Evolutionary conservation across 2,888 invertebrate genomes (phyloP), one percentile per base, ranked within the genome.

Genomic region (Aelia acuminata): DNA sequence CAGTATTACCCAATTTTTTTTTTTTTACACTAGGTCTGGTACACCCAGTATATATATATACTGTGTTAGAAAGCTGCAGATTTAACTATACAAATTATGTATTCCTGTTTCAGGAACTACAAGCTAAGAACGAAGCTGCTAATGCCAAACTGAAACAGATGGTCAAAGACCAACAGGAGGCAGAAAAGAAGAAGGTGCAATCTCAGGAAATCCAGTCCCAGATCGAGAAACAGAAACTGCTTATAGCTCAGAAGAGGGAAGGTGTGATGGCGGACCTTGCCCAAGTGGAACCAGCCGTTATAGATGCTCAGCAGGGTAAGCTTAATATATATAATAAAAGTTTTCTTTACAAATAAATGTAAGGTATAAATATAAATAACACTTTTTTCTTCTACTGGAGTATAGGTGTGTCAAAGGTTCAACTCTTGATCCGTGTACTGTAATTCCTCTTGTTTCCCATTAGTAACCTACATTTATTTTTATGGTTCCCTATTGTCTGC

Each of bases 121-220:
- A 98, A 94, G 97, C 98, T 75, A 99, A 99, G 93, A 99, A 99
- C 92, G 98, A 98, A 92, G 98, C 99, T 3, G 99, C 99, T 87
- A 99, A 99, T 92, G 97, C 98, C n/a, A 99, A 99, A 93, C 94
- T 99, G 86, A 96, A 98, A 90, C 99, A 99, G 93, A 99, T 99
- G 99, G 97, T 99, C 85, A 98, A 98, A 93, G 98, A 99, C 93
- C 99, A 99, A 92, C 99, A 99, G 92, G 99, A 99, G 92, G 99
- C 99, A 3, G 99, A 99, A 92, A 97, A 98, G 94, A 98, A 99
- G 93, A 99, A 99, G 93, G 97, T 98, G 57, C 98, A 98, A 91
- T 98, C 98, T 91, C 98, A 99, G 92, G 98, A 99, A 92, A 97
- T 99, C 92, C 98, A 98, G 91, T 96, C 96, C 88, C 96, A 97